phyloP scores from a whole-genome alignment of 1,140 invertebrate genomes.

The Tetramorium alpestre region DNA sequence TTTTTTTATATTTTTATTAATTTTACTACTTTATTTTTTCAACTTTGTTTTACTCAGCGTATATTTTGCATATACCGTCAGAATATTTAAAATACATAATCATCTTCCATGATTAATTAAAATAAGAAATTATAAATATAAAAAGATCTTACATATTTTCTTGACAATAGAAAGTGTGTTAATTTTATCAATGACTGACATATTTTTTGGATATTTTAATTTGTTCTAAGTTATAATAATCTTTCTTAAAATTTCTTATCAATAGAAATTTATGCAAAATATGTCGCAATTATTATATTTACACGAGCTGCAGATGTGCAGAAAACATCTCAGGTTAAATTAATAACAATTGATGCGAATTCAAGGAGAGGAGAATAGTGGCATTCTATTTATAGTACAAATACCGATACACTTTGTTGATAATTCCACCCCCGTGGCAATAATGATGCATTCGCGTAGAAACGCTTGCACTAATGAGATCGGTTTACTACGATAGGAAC shows the following conservation, averaged over 20 bases:
- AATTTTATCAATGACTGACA: background rate
- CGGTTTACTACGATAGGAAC: background rate
- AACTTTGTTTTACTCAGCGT: background rate
- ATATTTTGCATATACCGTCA: background rate
- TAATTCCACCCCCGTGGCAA: background rate
- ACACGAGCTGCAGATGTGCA: background rate
- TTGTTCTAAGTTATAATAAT: background rate
- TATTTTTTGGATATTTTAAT: background rate
- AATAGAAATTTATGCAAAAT: background rate
- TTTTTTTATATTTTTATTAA: background rate
- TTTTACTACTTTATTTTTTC: background rate
- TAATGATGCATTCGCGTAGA: background rate
- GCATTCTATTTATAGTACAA: background rate
- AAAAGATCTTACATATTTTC: background rate
- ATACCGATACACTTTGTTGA: background rate
- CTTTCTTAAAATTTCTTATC: background rate
- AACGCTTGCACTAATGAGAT: slow-evolving; percentile 37
- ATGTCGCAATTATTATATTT: slow-evolving; percentile 3
- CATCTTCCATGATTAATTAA: background rate
- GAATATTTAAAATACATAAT: background rate
- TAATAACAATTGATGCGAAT: background rate
- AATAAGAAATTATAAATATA: background rate
- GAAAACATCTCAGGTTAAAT: background rate
- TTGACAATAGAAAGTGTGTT: background rate
- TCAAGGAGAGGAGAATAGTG: background rate